These are phyloP conservation scores for Xenops minutus DNA, from an alignment of 2,797 vertebrate species.

Conservation along the genomic window DNA sequence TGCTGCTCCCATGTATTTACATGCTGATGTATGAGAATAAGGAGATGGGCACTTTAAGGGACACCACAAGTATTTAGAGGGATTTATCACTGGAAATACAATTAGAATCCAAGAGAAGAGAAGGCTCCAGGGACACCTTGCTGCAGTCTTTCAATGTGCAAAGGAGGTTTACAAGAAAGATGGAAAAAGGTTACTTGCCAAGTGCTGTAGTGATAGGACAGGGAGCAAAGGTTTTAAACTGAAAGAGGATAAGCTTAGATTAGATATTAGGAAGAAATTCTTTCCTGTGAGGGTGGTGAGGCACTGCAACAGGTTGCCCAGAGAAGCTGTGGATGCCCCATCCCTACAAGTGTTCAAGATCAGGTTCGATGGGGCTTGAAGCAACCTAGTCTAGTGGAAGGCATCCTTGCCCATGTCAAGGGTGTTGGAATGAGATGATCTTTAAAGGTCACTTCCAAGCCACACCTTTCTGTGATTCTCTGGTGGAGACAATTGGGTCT, in stretches of 20 bases:
- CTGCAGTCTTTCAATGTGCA: background rate
- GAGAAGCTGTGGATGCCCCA: background rate
- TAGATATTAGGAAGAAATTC: background rate
- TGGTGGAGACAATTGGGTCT: background rate
- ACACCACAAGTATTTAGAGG: background rate
- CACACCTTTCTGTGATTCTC: background rate
- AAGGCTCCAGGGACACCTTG: background rate
- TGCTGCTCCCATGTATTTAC: background rate
- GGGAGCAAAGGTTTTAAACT: background rate
- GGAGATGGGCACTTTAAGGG: background rate
- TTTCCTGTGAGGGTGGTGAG: background rate
- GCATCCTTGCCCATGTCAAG: too few relatives aligned
- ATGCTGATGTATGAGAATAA: background rate
- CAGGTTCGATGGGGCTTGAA: background rate
- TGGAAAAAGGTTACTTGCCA: background rate
- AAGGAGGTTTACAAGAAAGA: background rate
- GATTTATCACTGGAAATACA: background rate
- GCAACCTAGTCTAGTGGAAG: background rate
- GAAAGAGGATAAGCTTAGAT: background rate
- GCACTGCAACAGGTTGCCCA: background rate
- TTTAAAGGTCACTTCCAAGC: background rate
- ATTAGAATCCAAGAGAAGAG: background rate
- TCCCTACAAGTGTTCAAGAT: background rate
- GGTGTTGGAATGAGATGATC: accelerated
- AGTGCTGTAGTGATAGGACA: background rate